Conservation (phyloP, 2,113 vertebrate species). For the Percina caprodes region DNA sequence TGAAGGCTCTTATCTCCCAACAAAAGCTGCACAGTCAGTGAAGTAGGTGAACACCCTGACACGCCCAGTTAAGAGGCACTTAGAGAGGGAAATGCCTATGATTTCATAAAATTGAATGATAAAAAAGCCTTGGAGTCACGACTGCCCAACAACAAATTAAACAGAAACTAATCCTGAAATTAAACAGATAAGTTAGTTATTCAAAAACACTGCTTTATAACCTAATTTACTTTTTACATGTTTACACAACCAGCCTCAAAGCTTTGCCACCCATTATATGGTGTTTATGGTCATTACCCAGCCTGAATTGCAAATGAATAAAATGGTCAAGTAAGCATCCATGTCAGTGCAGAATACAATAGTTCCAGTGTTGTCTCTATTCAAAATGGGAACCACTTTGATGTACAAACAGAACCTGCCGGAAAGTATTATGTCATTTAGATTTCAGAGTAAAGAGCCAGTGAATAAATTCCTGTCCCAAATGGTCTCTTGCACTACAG, state of each 20-base stretch:
- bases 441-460: conserved; percentile 37
- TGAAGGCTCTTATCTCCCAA: conserved; percentile 61
- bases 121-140: background rate
- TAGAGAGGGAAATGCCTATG: conserved; percentile 19
- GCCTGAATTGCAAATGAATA: conserved; percentile 36
- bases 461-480: conserved; percentile 25
- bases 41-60: conserved; percentile 48
- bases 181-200: background rate
- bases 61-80: conserved; percentile 9
- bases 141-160: background rate
- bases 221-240: background rate
- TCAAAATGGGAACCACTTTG: conserved; percentile 35
- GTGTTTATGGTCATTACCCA: conserved; percentile 21
- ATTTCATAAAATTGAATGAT: background rate
- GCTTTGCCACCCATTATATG: conserved; percentile 18
- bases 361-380: conserved; percentile 34
- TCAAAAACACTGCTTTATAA: background rate
- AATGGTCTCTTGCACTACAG: conserved; percentile 16
- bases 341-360: conserved; percentile 36
- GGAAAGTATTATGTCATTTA: conserved; percentile 49
- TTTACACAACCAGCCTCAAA: conserved; percentile 4
- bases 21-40: conserved; percentile 34
- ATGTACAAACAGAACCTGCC: conserved; percentile 32
- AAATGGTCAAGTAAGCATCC: conserved; percentile 49
- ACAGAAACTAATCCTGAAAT: background rate